Evolutionary conservation across 2,113 vertebrate species (phyloP).

Genomic region (Coturnix japonica): DNA sequence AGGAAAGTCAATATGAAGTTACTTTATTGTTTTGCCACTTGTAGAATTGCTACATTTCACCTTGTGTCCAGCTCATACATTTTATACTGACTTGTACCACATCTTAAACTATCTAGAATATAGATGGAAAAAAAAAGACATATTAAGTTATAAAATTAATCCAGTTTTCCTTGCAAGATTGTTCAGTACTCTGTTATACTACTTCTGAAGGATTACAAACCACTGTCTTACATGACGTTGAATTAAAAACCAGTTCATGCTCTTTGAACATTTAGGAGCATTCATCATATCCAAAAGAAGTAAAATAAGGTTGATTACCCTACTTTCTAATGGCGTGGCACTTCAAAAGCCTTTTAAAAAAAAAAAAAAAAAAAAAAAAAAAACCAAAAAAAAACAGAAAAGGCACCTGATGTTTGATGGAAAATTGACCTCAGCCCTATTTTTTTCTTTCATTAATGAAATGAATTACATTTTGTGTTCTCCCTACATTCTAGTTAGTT

Average conservation of each 20-base stretch:
- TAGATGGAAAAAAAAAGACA: background rate
- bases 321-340: background rate
- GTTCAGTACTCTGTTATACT: background rate
- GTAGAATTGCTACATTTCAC: background rate
- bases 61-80: accelerated
- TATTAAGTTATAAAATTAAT: background rate
- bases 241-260: background rate
- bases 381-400: too few relatives aligned
- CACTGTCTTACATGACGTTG: background rate
- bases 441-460: background rate
- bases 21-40: background rate
- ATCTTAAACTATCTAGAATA: background rate
- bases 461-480: background rate
- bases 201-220: background rate
- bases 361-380: too few relatives aligned
- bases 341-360: background rate
- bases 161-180: background rate
- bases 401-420: background rate
- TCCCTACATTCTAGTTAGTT: background rate
- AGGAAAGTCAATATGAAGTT: background rate
- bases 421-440: background rate
- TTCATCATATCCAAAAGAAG: background rate
- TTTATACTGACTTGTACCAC: background rate
- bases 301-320: background rate
- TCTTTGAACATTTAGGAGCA: background rate